These are phyloP conservation scores for Drosophila setosimentum DNA, from an alignment of 2,888 invertebrate genomes.

Conservation along the genomic window DNA sequence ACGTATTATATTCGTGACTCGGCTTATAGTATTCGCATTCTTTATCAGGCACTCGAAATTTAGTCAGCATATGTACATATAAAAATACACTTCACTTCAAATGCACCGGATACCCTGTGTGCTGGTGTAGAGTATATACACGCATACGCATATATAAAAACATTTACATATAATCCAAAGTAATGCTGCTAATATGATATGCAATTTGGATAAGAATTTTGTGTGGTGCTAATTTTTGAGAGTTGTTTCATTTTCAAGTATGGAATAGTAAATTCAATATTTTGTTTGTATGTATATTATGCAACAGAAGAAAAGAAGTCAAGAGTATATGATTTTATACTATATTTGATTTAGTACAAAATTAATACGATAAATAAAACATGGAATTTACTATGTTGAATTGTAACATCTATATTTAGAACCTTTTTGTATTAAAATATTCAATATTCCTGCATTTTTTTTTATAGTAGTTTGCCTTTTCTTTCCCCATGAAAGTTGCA, in stretches of 20 bases:
- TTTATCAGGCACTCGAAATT: constrained; percentile 12
- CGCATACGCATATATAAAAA: background rate
- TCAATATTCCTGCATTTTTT: background rate
- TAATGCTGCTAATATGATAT: background rate
- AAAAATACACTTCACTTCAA: background rate
- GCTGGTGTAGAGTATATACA: background rate
- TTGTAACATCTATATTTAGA: background rate
- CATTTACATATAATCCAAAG: background rate
- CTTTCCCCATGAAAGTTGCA: background rate
- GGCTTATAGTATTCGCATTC: background rate
- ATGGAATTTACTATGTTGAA: too few relatives aligned
- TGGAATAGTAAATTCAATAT: background rate
- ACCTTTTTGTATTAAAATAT: background rate
- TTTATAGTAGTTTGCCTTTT: background rate
- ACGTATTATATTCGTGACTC: background rate
- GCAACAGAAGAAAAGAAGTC: background rate
- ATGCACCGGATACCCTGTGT: background rate
- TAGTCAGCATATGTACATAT: background rate
- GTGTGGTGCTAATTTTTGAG: background rate
- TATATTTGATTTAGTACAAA: background rate
- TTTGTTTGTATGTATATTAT: background rate
- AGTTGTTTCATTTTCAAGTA: background rate
- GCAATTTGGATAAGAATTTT: background rate
- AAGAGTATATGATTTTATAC: background rate
- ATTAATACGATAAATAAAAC: background rate